Evolutionary conservation across 2,797 vertebrate species (phyloP).

Genomic region (Schizopygopsis pylzovi): DNA sequence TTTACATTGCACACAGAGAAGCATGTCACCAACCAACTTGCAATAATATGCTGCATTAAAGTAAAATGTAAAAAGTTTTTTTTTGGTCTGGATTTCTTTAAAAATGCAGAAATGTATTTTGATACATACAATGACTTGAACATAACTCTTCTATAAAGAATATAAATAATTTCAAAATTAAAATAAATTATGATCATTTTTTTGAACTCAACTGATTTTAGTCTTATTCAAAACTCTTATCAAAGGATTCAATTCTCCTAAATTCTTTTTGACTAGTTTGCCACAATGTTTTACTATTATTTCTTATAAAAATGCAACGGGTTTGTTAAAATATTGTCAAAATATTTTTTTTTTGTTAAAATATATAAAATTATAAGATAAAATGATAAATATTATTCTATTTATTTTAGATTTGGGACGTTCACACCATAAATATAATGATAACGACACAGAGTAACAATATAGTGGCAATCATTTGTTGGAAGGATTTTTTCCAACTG

Average conservation of each 20-base stretch:
- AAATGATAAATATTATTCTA: too few relatives aligned
- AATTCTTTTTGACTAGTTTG: not conserved
- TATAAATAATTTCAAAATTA: not conserved
- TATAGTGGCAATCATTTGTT: not conserved
- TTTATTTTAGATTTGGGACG: too few relatives aligned
- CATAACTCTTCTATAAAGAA: not conserved
- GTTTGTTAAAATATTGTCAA: not conserved
- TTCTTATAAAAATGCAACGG: not conserved
- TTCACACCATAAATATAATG: not conserved
- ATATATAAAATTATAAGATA: too few relatives aligned
- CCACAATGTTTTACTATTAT: not conserved
- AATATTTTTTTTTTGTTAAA: too few relatives aligned
- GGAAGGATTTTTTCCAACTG: not conserved
- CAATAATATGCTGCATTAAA: not conserved
- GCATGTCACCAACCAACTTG: conserved; percentile 1
- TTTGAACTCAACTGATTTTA: not conserved
- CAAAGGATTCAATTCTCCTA: not conserved
- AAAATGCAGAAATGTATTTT: not conserved
- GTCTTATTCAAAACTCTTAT: not conserved
- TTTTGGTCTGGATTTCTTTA: not conserved
- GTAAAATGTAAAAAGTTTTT: not conserved
- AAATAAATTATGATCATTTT: not conserved
- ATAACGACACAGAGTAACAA: not conserved
- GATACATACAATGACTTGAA: not conserved
- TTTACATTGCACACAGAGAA: not conserved